phyloP scores from a whole-genome alignment of 2,888 invertebrate species.

The Troilus luridus region DNA sequence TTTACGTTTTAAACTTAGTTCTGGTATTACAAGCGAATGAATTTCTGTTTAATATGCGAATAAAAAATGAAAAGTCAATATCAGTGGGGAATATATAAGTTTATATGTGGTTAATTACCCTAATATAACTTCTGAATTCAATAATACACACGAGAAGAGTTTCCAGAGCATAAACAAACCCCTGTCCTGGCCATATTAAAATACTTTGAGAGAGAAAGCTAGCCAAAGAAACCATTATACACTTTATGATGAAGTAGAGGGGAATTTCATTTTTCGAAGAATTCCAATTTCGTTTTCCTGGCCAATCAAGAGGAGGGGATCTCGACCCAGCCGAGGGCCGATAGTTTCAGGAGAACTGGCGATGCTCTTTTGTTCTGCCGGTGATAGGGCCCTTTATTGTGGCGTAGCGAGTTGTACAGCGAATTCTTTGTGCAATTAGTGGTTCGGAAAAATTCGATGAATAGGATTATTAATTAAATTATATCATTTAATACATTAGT shows the following conservation, averaged over 20 bases:
- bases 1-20: too few relatives aligned
- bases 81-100: background rate
- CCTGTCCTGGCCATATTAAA: background rate
- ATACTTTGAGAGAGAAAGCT: background rate
- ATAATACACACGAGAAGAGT: background rate
- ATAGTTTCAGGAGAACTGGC: background rate
- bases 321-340: background rate
- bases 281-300: background rate
- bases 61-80: background rate
- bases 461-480: too few relatives aligned
- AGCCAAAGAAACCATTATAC: background rate
- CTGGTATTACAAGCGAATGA: too few relatives aligned
- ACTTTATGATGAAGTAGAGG: background rate
- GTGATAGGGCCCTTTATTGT: background rate
- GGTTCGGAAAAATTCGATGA: too few relatives aligned
- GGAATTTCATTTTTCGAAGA: constrained; percentile 40
- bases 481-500: too few relatives aligned
- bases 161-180: background rate
- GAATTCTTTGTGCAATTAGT: background rate
- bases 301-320: background rate
- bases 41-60: too few relatives aligned
- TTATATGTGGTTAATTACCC: background rate
- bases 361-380: background rate
- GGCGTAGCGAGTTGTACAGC: background rate
- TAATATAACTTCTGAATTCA: background rate